These are phyloP conservation scores for Drosophila mayaguana DNA, from an alignment of 2,888 invertebrate genomes.

Conservation along the genomic window DNA sequence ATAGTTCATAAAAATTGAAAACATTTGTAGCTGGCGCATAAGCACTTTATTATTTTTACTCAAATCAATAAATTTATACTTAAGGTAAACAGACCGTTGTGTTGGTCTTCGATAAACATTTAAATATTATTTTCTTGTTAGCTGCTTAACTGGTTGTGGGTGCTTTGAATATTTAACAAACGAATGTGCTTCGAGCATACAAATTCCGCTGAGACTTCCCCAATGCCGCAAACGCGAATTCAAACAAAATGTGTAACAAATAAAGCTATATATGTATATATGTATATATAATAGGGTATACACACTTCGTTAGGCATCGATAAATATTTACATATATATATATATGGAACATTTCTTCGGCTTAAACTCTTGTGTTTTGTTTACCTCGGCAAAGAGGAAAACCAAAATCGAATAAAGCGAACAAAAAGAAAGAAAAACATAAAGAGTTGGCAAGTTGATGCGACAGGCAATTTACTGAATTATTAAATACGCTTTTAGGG, in stretches of 20 bases:
- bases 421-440: slow-evolving; percentile 38
- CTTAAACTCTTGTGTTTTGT: slow-evolving; percentile 21
- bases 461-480: slow-evolving; percentile 60
- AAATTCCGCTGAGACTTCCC: not conserved
- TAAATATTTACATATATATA: slow-evolving; percentile 15
- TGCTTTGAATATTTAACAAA: not conserved
- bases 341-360: not conserved
- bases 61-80: not conserved
- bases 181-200: not conserved
- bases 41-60: no score
- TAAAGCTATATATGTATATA: no score
- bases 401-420: slow-evolving; percentile 12
- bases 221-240: not conserved
- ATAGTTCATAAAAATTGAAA: no score
- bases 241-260: not conserved
- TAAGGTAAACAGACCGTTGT: not conserved
- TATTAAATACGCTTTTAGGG: slow-evolving; percentile 76
- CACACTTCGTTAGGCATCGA: slow-evolving; percentile 2
- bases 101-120: not conserved
- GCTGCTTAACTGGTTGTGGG: not conserved
- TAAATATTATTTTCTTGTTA: not conserved
- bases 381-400: slow-evolving; percentile 10
- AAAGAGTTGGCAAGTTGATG: slow-evolving; percentile 53
- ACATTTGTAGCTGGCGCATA: no score
- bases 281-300: not conserved